Evolutionary conservation across 2,888 invertebrate species (phyloP).

Genomic region (Frankliniella fusca): DNA sequence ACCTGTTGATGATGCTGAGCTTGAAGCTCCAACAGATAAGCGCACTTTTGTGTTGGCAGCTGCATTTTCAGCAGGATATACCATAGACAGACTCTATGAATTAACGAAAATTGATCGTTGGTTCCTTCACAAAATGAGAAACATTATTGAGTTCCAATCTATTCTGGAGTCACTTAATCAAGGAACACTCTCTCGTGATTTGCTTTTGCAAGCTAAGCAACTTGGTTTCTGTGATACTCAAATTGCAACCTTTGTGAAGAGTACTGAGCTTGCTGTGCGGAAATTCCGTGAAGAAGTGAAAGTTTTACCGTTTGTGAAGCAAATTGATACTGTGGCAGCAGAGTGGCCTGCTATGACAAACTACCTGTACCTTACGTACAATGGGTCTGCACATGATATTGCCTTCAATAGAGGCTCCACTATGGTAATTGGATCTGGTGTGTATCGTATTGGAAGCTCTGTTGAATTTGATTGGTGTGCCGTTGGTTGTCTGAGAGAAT

Average conservation of each 20-base stretch:
- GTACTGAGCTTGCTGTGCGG: slow-evolving; percentile 79
- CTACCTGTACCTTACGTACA: slow-evolving; percentile 97
- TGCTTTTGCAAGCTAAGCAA: slow-evolving; percentile 79
- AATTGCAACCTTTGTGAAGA: slow-evolving; percentile 80
- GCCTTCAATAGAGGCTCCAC: slow-evolving; percentile 72
- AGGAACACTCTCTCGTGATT: slow-evolving; percentile 57
- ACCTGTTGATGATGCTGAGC: slow-evolving; percentile 72
- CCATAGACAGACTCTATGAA: slow-evolving; percentile 78
- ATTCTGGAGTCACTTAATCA: slow-evolving; percentile 62
- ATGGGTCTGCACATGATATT: slow-evolving; percentile 77
- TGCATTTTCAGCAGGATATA: slow-evolving; percentile 76
- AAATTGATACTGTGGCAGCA: slow-evolving; percentile 98
- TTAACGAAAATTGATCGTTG: slow-evolving; percentile 95
- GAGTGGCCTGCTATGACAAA: slow-evolving; percentile 99
- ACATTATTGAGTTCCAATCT: slow-evolving; percentile 73
- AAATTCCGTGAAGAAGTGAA: slow-evolving; percentile 65
- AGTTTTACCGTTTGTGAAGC: slow-evolving; percentile 75
- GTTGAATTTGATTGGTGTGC: slow-evolving; percentile 99
- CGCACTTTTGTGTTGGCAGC: slow-evolving; percentile 95
- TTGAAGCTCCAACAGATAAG: slow-evolving; percentile 92
- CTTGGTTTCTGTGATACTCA: slow-evolving; percentile 97
- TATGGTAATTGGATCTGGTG: slow-evolving; percentile 91
- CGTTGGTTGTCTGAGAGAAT: slow-evolving; percentile 89
- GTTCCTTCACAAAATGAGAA: slow-evolving; percentile 93
- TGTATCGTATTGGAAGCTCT: slow-evolving; percentile 96